phyloP scores from a whole-genome alignment of 1,140 invertebrate genomes.

The Lucilia sericata region DNA sequence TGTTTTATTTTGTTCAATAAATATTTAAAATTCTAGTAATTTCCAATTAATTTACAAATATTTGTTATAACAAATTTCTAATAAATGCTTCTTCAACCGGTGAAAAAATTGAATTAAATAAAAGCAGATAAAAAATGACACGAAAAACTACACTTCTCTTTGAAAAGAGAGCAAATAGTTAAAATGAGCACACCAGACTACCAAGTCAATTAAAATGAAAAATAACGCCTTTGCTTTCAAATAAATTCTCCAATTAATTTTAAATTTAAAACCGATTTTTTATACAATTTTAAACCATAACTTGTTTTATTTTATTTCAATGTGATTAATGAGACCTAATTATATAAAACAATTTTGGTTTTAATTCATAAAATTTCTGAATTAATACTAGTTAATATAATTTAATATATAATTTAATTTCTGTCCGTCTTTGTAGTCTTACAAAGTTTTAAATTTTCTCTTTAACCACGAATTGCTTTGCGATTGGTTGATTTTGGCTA shows the following conservation, averaged over 20 bases:
- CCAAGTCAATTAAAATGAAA: neutral
- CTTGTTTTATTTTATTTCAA: neutral
- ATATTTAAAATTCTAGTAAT: constrained; percentile 29
- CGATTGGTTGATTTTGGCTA: constrained; percentile 1
- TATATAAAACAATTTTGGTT: neutral
- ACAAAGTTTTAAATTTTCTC: neutral
- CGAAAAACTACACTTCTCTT: neutral
- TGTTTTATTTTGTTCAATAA: neutral
- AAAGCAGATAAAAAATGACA: neutral
- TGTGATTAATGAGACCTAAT: no score
- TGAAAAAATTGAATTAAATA: constrained; percentile 8
- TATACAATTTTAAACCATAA: neutral
- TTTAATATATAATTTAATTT: no score
- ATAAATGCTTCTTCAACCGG: constrained; percentile 32
- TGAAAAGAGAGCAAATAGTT: neutral
- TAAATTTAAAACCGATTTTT: neutral
- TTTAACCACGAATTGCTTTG: constrained; percentile 21
- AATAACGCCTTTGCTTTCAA: neutral
- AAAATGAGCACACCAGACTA: neutral
- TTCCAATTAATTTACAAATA: neutral
- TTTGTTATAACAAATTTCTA: constrained; percentile 3
- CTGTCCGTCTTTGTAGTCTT: neutral
- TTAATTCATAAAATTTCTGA: constrained; percentile 13
- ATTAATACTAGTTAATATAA: neutral
- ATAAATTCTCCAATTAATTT: no score